Base-by-base conservation (phyloP, 2,797 vertebrate species). In the Ptychobarbus kaznakovi region DNA sequence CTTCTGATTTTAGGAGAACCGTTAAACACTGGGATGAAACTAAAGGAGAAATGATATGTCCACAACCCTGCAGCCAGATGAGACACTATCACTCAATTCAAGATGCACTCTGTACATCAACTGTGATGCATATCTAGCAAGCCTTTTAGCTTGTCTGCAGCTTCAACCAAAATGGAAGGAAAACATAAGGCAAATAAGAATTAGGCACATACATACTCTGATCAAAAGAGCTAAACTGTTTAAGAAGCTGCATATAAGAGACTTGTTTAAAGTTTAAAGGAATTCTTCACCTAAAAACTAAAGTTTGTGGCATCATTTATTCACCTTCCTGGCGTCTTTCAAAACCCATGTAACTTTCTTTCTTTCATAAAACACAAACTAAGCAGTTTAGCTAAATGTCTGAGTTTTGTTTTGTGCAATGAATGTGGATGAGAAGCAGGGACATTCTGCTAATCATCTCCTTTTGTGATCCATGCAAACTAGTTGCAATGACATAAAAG, bases 1-100 rank as follows among this genome's bases (percentile, higher is more conserved):
- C 49, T 35, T 53, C 44, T 83, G 88, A 89, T 76, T 90, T 92
- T 87, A 87, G 86, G 74, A 81, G 90, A 89, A 87, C 82, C 82
- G 81, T 85, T 82, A 91, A 89, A 86, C 70, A 75, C 79, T 82
- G 35, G 15, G 15, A 69, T 84, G 82, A 80, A 86, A 89, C 80
- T 84, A 82, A 80, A 83, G 53, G 49, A 87, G 88, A 85, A 89
- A 88, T 79, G 65, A 86, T 85, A 44, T 72, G 61, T 83, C 85
- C 15, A 42, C 69, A 12, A 82, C 76, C 40, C 79, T 46, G 81
- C 61, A 44, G 44, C 25, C 42, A 84, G 85, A 79, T 76, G 84
- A 88, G 22, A 82, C n/a, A 79, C 74, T n/a, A 79, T 74, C 18
- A 61, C 80, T 84, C 46, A 78, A 74, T 78, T 42, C 68, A 87